phyloP scores from a whole-genome alignment of 2,888 invertebrate genomes.

The Hedychridium roseum region DNA sequence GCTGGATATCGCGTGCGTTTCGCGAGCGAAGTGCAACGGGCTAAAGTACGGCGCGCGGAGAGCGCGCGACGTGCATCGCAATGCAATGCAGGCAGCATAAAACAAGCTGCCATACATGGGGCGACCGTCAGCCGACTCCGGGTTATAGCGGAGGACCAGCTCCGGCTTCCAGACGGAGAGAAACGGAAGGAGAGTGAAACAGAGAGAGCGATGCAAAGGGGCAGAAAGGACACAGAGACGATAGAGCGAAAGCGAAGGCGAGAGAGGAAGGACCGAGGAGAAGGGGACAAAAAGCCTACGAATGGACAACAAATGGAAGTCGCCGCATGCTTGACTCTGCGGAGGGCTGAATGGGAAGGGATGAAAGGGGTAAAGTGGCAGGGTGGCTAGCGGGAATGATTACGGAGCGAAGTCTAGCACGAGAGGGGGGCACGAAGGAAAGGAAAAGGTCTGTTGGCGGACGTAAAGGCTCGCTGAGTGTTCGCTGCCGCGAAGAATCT shows the following conservation, averaged over 20 bases:
- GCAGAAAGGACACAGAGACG: constrained; percentile 2
- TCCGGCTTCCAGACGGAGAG: constrained; percentile 24
- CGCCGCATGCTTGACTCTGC: not conserved
- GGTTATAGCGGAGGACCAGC: constrained; percentile 55
- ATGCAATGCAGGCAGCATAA: constrained; percentile 57
- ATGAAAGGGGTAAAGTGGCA: no score
- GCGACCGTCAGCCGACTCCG: constrained; percentile 60
- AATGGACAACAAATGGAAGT: not conserved
- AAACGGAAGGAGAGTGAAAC: constrained; percentile 22
- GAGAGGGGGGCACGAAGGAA: not conserved
- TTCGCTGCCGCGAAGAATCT: no score
- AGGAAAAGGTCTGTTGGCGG: constrained; percentile 13
- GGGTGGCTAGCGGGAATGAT: no score
- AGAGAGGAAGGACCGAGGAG: not conserved
- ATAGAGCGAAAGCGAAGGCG: not conserved
- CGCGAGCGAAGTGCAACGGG: constrained; percentile 36
- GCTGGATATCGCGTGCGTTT: constrained; percentile 36
- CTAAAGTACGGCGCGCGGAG: constrained; percentile 29
- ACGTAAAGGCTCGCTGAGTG: no score
- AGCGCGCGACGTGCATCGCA: constrained; percentile 44
- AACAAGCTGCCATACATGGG: constrained; percentile 64
- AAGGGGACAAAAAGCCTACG: not conserved
- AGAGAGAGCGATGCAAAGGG: constrained; percentile 6
- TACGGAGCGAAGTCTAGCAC: not conserved
- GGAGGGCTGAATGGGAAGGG: not conserved